These are phyloP conservation scores for Psilopogon haemacephalus DNA, from an alignment of 2,113 vertebrate species.

Conservation along the genomic window DNA sequence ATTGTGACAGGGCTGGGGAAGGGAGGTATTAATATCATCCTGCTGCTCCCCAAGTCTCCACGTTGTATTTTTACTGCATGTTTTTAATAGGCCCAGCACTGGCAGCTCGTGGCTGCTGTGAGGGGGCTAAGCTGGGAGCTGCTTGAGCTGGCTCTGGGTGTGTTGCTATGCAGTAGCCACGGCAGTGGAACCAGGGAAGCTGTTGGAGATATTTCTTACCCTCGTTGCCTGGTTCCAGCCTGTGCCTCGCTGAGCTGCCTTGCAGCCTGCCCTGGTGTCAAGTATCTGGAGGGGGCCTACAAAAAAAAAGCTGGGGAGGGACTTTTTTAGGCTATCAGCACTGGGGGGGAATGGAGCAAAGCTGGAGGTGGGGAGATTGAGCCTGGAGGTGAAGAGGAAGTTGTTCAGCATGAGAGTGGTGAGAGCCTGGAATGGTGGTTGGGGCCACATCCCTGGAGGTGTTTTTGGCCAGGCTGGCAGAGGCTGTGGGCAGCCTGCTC, in stretches of 20 bases:
- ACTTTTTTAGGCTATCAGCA: too few relatives aligned
- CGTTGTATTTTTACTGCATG: background rate
- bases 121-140: background rate
- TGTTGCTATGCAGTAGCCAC: background rate
- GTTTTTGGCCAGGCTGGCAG: too few relatives aligned
- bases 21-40: background rate
- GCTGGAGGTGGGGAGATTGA: too few relatives aligned
- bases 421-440: too few relatives aligned
- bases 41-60: background rate
- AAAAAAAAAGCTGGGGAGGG: too few relatives aligned
- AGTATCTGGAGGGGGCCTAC: too few relatives aligned
- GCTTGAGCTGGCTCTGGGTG: background rate
- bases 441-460: too few relatives aligned
- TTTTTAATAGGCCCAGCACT: background rate
- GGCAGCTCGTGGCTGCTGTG: background rate
- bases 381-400: too few relatives aligned
- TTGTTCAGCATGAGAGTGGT: too few relatives aligned
- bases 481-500: too few relatives aligned
- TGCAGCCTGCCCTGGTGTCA: rapidly evolving
- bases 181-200: background rate
- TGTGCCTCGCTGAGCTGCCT: background rate
- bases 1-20: background rate
- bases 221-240: background rate
- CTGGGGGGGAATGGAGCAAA: too few relatives aligned
- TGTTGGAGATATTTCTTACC: background rate